Evolutionary conservation across 2,888 invertebrate genomes (phyloP).

Genomic region (Eupithecia subfuscata): DNA sequence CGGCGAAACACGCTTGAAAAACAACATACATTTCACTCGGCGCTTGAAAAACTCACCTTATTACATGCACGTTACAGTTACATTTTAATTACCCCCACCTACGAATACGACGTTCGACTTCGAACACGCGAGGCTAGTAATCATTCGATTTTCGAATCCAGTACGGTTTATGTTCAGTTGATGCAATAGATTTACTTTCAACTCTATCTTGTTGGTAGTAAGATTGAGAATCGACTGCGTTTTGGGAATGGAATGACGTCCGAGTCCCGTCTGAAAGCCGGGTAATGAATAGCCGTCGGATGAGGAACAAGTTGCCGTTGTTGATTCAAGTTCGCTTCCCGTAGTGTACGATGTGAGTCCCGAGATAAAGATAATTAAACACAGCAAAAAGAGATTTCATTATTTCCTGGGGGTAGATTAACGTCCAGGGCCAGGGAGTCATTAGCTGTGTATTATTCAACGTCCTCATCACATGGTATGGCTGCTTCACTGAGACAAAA

Average conservation of each 20-base stretch:
- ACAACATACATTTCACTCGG: constrained; percentile 63
- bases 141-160: constrained; percentile 79
- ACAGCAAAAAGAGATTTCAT: constrained; percentile 34
- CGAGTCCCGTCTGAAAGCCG: constrained; percentile 71
- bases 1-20: constrained; percentile 66
- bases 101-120: constrained; percentile 71
- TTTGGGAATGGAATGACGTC: constrained; percentile 61
- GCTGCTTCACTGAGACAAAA: too few species aligned
- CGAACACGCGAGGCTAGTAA: constrained; percentile 76
- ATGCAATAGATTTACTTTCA: constrained; percentile 45
- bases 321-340: constrained; percentile 67
- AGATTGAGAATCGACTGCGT: constrained; percentile 43
- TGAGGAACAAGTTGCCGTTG: constrained; percentile 74
- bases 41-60: constrained; percentile 64
- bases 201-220: constrained; percentile 42
- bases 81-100: constrained; percentile 55
- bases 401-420: constrained; percentile 3
- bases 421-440: not conserved
- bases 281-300: constrained; percentile 80
- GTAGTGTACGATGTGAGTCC: constrained; percentile 48
- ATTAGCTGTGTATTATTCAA: not conserved
- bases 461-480: not conserved
- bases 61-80: constrained; percentile 53
- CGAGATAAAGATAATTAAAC: constrained; percentile 42
- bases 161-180: constrained; percentile 67